Evolutionary conservation across 2,888 invertebrate species (phyloP).

Genomic region (Cantharis flavilabris): DNA sequence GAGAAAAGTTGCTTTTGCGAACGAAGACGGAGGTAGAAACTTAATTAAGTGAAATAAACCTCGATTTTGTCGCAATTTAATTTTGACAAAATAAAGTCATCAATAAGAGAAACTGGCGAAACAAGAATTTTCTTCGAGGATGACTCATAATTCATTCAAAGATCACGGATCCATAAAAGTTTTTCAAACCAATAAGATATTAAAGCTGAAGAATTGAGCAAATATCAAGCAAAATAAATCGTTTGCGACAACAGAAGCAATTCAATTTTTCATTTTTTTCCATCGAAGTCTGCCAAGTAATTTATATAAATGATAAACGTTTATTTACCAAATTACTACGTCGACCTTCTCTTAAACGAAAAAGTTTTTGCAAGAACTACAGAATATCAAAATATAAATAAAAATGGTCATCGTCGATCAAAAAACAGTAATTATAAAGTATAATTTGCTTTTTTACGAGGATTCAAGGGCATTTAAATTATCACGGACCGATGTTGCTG

Average conservation of each 20-base stretch:
- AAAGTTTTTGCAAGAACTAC: not conserved
- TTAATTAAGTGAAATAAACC: slow-evolving; percentile 32
- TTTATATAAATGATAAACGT: slow-evolving; percentile 16
- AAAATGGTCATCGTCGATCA: not conserved
- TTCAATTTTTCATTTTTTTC: slow-evolving; percentile 10
- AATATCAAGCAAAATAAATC: slow-evolving; percentile 14
- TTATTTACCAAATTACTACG: not conserved
- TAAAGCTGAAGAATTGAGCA: not conserved
- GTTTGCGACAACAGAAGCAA: slow-evolving; percentile 9
- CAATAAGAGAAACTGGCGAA: slow-evolving; percentile 6
- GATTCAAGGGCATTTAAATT: not conserved
- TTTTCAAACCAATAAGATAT: not conserved
- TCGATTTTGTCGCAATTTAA: slow-evolving; percentile 28
- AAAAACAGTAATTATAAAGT: not conserved
- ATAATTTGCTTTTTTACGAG: not conserved
- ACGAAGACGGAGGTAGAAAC: slow-evolving; percentile 19
- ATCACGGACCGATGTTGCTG: not conserved
- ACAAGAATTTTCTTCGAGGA: not conserved
- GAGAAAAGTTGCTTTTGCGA: slow-evolving; percentile 17
- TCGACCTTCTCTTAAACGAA: slow-evolving; percentile 13
- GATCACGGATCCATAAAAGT: not conserved
- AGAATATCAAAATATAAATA: not conserved
- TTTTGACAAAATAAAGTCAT: slow-evolving; percentile 6
- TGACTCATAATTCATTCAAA: not conserved
- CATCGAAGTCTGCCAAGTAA: slow-evolving; percentile 13